A percentile compares a stretch with the other conserved stretches of the same genome.
These are phyloP conservation scores for Athene noctua DNA, from an alignment of 2,113 vertebrate species.

Conservation along the genomic window DNA sequence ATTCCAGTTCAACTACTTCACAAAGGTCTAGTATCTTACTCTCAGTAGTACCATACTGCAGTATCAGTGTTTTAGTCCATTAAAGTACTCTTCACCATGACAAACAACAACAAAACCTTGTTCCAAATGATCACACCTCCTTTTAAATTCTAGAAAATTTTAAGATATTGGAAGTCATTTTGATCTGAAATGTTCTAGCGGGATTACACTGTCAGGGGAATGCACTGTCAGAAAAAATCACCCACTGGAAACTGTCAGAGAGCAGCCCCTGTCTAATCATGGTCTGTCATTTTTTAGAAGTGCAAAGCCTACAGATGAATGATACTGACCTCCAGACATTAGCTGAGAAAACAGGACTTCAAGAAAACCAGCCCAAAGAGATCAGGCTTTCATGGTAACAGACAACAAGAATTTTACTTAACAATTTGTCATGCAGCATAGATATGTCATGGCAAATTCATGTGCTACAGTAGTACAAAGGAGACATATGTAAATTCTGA, in stretches of 20 bases:
- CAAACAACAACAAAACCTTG: not conserved
- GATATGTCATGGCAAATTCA: not conserved
- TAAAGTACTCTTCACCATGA: not conserved
- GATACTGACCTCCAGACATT: not conserved
- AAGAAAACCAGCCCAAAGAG: not conserved
- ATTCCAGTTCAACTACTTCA: not conserved
- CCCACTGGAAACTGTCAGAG: conserved; percentile 7
- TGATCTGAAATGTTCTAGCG: conserved; percentile 17
- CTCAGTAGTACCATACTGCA: not conserved
- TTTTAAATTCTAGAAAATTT: not conserved
- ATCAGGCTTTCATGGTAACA: not conserved
- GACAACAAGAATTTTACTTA: not conserved
- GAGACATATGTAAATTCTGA: not conserved
- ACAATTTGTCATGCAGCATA: not conserved
- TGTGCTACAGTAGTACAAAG: not conserved
- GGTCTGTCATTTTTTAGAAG: conserved; percentile 4
- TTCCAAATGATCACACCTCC: not conserved
- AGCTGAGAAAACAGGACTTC: not conserved
- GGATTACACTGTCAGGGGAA: conserved; percentile 12
- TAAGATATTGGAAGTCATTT: not conserved
- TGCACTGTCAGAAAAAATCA: conserved; percentile 27
- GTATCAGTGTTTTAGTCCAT: not conserved
- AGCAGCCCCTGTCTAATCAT: not conserved
- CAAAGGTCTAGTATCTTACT: not conserved
- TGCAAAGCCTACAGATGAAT: conserved; percentile 14